A percentile compares a stretch with the other conserved stretches of the same genome.
Conservation (phyloP, 1,140 invertebrate genomes). For the Trachymyrmex cornetzi region DNA sequence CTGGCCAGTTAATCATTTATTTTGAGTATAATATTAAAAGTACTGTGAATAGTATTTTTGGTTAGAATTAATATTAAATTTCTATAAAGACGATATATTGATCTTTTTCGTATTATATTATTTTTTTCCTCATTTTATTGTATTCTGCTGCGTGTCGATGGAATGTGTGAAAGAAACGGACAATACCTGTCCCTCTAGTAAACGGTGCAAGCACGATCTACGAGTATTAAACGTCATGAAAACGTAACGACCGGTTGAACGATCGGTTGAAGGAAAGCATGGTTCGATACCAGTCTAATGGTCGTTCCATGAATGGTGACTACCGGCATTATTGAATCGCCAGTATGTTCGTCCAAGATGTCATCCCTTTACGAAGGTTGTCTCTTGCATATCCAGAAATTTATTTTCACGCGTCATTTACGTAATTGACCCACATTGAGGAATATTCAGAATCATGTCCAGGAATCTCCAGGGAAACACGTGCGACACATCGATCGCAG, state of each 20-base stretch:
- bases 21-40: too few species aligned
- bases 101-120: background rate
- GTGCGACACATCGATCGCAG: background rate
- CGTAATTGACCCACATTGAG: slow-evolving; percentile 28
- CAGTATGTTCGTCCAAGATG: background rate
- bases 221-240: slow-evolving; percentile 56
- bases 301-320: background rate
- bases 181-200: slow-evolving; percentile 10
- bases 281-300: background rate
- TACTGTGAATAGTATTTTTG: too few species aligned
- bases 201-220: slow-evolving; percentile 42
- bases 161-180: background rate
- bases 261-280: slow-evolving; percentile 14
- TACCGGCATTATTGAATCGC: slow-evolving; percentile 37
- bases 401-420: slow-evolving; percentile 37
- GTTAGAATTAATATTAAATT: too few species aligned
- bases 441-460: background rate
- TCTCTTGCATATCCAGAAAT: slow-evolving; percentile 5
- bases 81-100: background rate
- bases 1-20: too few species aligned
- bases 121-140: background rate
- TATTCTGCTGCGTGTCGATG: background rate
- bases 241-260: slow-evolving; percentile 28
- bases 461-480: slow-evolving; percentile 4
- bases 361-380: background rate